A percentile compares a stretch with the other conserved stretches of the same genome.
Conservation (phyloP, 2,113 vertebrate genomes). For the Delphinapterus leucas region DNA sequence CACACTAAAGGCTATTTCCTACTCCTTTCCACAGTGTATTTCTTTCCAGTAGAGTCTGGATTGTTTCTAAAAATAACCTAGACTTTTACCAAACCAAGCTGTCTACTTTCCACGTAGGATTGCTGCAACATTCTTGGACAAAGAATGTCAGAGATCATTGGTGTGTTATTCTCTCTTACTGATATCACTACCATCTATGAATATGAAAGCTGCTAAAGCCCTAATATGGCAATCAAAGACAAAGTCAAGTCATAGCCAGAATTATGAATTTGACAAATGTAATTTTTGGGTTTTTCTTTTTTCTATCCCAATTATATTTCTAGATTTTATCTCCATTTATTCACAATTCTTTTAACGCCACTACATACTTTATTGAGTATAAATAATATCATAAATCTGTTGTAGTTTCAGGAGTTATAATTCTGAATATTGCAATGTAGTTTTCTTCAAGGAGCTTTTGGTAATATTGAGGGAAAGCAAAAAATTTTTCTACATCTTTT, state of each 20-base stretch:
- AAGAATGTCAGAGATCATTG: background rate
- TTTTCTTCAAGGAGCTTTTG: background rate
- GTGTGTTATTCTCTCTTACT: background rate
- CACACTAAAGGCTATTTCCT: background rate
- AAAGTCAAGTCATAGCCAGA: background rate
- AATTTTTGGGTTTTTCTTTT: background rate
- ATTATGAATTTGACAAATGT: background rate
- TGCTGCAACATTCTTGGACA: background rate
- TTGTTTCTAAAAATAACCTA: conserved; percentile 4
- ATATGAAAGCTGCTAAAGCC: background rate
- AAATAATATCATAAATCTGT: background rate
- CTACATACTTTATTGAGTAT: background rate
- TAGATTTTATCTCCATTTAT: background rate
- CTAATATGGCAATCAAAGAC: background rate
- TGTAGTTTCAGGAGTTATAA: background rate
- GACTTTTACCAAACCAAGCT: background rate
- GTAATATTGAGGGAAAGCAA: background rate
- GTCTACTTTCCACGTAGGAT: background rate
- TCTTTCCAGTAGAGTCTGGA: background rate
- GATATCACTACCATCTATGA: background rate
- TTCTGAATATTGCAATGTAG: background rate
- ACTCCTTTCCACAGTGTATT: background rate
- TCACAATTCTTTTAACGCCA: background rate
- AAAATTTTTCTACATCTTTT: background rate
- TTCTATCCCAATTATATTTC: background rate